These are phyloP conservation scores for Sturmia bella DNA, from an alignment of 2,888 invertebrate genomes.

Conservation along the genomic window DNA sequence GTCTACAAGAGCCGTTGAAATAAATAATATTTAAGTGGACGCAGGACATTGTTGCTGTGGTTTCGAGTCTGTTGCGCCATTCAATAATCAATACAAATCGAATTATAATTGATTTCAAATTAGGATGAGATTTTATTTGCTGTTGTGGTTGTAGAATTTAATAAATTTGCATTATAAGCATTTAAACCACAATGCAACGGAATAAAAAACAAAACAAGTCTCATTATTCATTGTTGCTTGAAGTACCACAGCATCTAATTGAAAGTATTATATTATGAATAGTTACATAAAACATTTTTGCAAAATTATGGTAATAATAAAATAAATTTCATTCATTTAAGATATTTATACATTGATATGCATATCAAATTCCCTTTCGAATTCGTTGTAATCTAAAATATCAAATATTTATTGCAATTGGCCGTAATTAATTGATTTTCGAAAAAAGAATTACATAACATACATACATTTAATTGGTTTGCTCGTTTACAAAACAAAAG, in stretches of 20 bases:
- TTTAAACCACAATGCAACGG: neutral
- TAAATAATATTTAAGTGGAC: conserved; percentile 16
- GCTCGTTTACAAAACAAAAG: conserved; percentile 31
- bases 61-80: neutral
- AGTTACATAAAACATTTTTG: neutral
- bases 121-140: conserved; percentile 1
- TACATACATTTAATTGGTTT: conserved; percentile 45
- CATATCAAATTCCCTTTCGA: conserved; percentile 28
- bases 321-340: conserved; percentile 24
- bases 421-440: conserved; percentile 65
- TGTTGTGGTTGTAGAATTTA: conserved; percentile 15
- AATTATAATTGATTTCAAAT: neutral
- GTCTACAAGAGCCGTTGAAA: conserved; percentile 2
- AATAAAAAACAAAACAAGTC: neutral
- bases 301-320: neutral
- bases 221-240: neutral
- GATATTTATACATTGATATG: conserved; percentile 9
- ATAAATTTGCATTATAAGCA: neutral
- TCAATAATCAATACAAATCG: conserved; percentile 17
- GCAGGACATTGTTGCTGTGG: conserved; percentile 29
- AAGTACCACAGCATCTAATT: neutral
- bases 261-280: conserved; percentile 12
- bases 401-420: conserved; percentile 46
- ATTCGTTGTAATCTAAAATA: neutral
- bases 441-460: conserved; percentile 1